phyloP scores from a whole-genome alignment of 1,140 invertebrate genomes.

The Nilaparvata lugens region DNA sequence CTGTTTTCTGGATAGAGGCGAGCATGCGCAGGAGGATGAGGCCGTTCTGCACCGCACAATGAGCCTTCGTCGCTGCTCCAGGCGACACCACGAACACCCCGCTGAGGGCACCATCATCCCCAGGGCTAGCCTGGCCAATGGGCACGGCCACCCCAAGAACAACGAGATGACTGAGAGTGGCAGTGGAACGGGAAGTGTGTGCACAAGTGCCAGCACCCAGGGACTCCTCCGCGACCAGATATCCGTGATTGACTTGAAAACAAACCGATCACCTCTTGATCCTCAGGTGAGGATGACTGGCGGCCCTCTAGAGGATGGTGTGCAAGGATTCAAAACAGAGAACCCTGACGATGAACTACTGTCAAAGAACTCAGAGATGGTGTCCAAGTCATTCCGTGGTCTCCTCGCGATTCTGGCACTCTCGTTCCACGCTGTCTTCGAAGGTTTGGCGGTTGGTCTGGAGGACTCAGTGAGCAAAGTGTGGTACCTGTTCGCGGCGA shows the following conservation, averaged over 20 bases:
- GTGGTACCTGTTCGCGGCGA: conserved; percentile 57
- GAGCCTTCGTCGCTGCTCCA: conserved; percentile 42
- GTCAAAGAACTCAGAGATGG: conserved; percentile 11
- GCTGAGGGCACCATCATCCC: conserved; percentile 27
- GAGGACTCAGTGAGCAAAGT: conserved; percentile 52
- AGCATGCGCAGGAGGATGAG: conserved; percentile 35
- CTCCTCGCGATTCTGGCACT: conserved; percentile 61
- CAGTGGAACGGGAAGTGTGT: conserved; percentile 16
- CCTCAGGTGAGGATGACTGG: conserved; percentile 24
- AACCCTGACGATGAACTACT: background rate
- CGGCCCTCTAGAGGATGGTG: conserved; percentile 17
- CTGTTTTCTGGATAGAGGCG: conserved; percentile 40
- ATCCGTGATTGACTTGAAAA: conserved; percentile 8
- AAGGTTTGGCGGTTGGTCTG: conserved; percentile 70
- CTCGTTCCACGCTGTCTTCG: conserved; percentile 73
- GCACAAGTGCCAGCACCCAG: conserved; percentile 27
- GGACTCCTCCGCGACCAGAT: conserved; percentile 21
- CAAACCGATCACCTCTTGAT: conserved; percentile 15
- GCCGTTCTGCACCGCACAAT: conserved; percentile 44
- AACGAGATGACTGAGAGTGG: conserved; percentile 3
- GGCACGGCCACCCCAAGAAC: background rate
- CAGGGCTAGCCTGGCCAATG: conserved; percentile 16
- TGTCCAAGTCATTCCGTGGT: conserved; percentile 44
- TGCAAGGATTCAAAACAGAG: conserved; percentile 3
- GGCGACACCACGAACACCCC: conserved; percentile 20